Evolutionary conservation across 2,888 invertebrate genomes (phyloP).

Genomic region (Cenopis cana): DNA sequence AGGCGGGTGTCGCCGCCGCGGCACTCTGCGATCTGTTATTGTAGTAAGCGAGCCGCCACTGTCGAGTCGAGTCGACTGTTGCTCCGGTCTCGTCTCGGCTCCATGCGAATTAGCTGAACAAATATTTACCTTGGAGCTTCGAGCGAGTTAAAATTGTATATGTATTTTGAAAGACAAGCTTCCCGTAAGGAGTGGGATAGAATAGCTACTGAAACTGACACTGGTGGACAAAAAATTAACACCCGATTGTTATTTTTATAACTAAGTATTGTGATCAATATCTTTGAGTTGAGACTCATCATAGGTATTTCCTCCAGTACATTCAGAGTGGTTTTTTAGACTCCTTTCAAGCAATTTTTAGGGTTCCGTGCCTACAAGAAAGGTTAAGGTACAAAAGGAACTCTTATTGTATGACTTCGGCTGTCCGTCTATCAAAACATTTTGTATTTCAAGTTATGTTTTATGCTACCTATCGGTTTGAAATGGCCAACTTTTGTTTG

Average conservation of each 20-base stretch:
- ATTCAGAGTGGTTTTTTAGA: too few species aligned
- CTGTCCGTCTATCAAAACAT: not conserved
- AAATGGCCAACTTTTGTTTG: too few species aligned
- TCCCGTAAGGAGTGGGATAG: not conserved
- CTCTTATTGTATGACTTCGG: not conserved
- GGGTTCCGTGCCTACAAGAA: too few species aligned
- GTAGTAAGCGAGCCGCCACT: conserved; percentile 76
- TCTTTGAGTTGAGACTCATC: not conserved
- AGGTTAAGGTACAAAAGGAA: too few species aligned
- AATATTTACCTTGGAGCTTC: conserved; percentile 79
- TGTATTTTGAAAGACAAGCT: conserved; percentile 57
- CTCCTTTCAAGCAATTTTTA: too few species aligned
- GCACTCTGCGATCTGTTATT: conserved; percentile 73
- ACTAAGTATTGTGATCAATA: not conserved
- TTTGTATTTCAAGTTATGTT: too few species aligned
- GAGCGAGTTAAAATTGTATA: conserved; percentile 70
- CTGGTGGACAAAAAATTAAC: conserved; percentile 11
- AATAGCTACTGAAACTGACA: conserved; percentile 5
- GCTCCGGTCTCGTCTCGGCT: conserved; percentile 68
- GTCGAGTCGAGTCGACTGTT: conserved; percentile 79
- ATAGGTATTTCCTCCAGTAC: not conserved
- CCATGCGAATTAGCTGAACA: conserved; percentile 81
- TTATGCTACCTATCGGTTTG: too few species aligned
- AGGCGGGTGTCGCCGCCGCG: conserved; percentile 49
- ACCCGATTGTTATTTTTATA: conserved; percentile 18